These are phyloP conservation scores for Cyclopterus lumpus DNA, from an alignment of 2,797 vertebrate genomes.

Conservation along the genomic window DNA sequence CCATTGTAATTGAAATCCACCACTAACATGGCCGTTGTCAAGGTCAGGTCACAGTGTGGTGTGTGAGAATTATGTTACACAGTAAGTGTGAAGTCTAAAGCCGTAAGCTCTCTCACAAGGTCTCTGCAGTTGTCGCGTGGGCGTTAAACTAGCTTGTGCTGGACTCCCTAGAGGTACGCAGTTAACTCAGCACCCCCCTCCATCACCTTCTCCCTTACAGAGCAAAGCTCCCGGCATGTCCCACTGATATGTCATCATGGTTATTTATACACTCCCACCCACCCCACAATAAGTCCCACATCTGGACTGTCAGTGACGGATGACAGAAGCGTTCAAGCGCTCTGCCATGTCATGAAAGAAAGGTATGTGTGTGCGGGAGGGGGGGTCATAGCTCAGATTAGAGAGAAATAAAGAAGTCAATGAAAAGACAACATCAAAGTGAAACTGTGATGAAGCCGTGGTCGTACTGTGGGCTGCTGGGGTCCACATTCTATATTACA, in stretches of 20 bases:
- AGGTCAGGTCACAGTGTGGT: constrained; percentile 63
- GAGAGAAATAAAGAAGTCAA: constrained; percentile 49
- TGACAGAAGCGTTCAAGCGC: constrained; percentile 55
- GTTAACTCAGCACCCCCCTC: constrained; percentile 49
- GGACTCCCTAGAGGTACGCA: constrained; percentile 49
- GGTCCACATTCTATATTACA: constrained; percentile 36
- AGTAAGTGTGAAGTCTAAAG: constrained; percentile 74
- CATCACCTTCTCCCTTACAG: constrained; percentile 39
- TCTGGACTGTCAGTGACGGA: constrained; percentile 69
- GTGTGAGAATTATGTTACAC: constrained; percentile 57
- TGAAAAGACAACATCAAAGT: constrained; percentile 33
- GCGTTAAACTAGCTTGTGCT: constrained; percentile 62
- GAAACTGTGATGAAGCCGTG: constrained; percentile 37
- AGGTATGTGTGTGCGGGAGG: constrained; percentile 37
- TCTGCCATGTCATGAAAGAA: constrained; percentile 36
- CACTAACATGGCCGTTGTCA: constrained; percentile 55
- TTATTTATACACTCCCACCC: constrained; percentile 69
- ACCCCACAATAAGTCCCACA: constrained; percentile 69
- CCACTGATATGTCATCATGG: constrained; percentile 66
- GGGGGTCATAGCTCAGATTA: constrained; percentile 36
- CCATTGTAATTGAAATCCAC: constrained; percentile 57
- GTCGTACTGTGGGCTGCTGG: constrained; percentile 16
- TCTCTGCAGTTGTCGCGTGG: constrained; percentile 71
- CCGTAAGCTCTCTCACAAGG: constrained; percentile 69
- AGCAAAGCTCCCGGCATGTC: constrained; percentile 62